These are phyloP conservation scores for Drosophila tsacasi DNA, from an alignment of 1,140 invertebrate genomes.

Conservation along the genomic window DNA sequence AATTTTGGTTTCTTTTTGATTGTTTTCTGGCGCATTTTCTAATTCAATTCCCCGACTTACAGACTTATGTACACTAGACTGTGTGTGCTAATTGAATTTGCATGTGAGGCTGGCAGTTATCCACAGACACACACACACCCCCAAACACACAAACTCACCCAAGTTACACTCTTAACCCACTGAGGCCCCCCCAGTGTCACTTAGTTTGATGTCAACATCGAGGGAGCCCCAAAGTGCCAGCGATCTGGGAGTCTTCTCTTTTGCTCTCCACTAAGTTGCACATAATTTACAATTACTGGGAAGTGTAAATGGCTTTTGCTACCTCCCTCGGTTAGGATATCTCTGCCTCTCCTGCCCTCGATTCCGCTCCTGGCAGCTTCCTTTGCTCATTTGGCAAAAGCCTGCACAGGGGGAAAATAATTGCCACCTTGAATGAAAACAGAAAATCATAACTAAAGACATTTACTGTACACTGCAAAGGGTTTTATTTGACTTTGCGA, in stretches of 20 bases:
- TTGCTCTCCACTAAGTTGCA: constrained; percentile 31
- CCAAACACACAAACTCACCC: background rate
- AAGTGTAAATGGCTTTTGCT: constrained; percentile 71
- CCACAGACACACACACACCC: constrained; percentile 1
- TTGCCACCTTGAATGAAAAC: constrained; percentile 39
- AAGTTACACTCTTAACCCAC: constrained; percentile 22
- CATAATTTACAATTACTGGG: constrained; percentile 76
- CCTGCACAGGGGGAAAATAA: constrained; percentile 35
- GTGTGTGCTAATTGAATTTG: constrained; percentile 65
- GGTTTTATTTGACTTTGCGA: background rate
- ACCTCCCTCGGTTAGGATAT: constrained; percentile 12
- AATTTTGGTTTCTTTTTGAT: constrained; percentile 35
- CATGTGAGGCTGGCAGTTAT: constrained; percentile 49
- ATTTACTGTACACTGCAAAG: constrained; percentile 9
- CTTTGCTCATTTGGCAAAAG: constrained; percentile 51
- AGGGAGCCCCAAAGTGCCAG: constrained; percentile 34
- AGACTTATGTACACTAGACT: constrained; percentile 15
- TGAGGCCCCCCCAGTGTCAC: constrained; percentile 27
- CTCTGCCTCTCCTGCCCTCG: background rate
- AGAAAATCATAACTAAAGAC: constrained; percentile 40
- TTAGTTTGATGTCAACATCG: constrained; percentile 53
- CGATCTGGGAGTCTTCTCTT: constrained; percentile 23
- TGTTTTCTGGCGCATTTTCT: constrained; percentile 49
- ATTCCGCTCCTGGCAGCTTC: constrained; percentile 29
- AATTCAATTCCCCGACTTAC: constrained; percentile 57